These are phyloP conservation scores for Amphipoea oculea DNA, from an alignment of 2,888 invertebrate species.

Conservation along the genomic window DNA sequence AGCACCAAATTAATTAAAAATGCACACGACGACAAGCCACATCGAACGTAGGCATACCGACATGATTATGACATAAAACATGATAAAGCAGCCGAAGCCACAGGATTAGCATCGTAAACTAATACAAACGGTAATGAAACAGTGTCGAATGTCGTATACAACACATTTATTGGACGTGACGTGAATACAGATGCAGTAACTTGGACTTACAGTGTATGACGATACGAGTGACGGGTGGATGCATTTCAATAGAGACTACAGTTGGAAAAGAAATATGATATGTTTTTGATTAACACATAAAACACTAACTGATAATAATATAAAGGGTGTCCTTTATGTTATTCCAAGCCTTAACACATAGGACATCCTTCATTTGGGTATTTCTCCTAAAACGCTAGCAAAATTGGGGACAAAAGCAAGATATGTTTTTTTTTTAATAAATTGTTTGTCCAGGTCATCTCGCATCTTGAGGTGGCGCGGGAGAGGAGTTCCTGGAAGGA, in stretches of 20 bases:
- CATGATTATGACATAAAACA: constrained; percentile 33
- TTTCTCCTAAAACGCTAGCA: neutral
- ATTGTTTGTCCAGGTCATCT: too few relatives aligned
- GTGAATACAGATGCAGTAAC: constrained; percentile 35
- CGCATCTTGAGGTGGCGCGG: too few relatives aligned
- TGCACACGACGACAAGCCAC: neutral
- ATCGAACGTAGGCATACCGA: constrained; percentile 4
- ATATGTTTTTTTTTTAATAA: neutral
- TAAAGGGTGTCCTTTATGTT: neutral
- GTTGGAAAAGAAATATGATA: neutral
- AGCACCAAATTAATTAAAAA: constrained; percentile 8
- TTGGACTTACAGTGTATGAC: constrained; percentile 9
- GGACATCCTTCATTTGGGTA: neutral
- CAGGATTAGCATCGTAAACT: constrained; percentile 26
- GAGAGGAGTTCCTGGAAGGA: too few relatives aligned
- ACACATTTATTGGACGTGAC: constrained; percentile 6
- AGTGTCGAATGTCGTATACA: constrained; percentile 34
- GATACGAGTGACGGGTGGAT: neutral
- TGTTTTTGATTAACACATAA: too few relatives aligned
- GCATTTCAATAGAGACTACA: neutral
- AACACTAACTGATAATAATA: neutral
- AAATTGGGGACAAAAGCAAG: neutral
- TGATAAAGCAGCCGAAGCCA: constrained; percentile 5
- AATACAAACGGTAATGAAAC: constrained; percentile 41
- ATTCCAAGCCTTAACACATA: neutral